Base-by-base conservation (phyloP, 2,888 invertebrate species). In the Epirrita christyi region DNA sequence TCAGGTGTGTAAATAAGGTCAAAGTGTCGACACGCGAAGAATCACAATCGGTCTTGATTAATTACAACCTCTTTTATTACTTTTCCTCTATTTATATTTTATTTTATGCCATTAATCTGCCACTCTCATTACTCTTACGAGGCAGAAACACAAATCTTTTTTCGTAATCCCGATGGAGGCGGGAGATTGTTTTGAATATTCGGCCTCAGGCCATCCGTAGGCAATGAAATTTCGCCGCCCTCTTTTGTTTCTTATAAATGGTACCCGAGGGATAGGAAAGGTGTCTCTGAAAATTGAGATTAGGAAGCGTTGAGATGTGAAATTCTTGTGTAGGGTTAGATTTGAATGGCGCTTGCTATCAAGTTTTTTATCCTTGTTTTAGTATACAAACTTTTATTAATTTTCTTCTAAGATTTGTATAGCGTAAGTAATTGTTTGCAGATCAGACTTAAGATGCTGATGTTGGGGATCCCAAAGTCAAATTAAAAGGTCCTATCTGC, bases 151-250 rank as follows among this genome's bases (percentile, higher is more conserved):
- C 68, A 78, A 80, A 78, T 80, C 71, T 70, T 63, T 72, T 78
- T 74, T 67, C 73, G 73, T 80, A 80, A 81, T 81, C 79, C 76
- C 76, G 72, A 63, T 8, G 43, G 67, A 61, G 64, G 62, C 60
- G 64, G 63, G 61, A 71, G 66, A 79, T 80, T 84, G 78, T 83
- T 86, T 85, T 78, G 79, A 80, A 83, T 82, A 80, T 81, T 75
- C 70, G 73, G 61, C 68, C 65, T 67, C 28, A 70, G 66, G 68
- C 65, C 62, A 59, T 70, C 71, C 61, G 53, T 65, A 61, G 61
- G 56, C 68, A 70, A 59, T 55, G 55, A 55, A 73, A 71, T 69
- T 75, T 72, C 66, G 53, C 59, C 66, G 69, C 64, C 60, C 60
- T 69, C 63, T 73, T 75, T 76, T 72, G 71, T 77, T 74, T 73